Conservation (phyloP, 2,888 invertebrate species). For the Lysandra coridon region DNA sequence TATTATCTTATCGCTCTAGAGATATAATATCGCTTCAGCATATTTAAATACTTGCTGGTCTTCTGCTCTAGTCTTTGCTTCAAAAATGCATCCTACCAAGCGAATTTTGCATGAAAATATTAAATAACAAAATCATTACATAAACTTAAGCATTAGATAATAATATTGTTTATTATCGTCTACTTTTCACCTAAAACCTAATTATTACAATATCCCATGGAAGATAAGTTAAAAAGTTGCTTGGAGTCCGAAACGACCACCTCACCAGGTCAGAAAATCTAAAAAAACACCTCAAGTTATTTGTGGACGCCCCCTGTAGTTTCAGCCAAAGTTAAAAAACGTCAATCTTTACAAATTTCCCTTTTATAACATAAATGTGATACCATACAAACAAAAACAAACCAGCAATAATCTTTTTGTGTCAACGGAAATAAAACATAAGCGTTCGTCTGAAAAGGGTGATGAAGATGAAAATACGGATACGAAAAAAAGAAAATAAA, state of each 20-base stretch:
- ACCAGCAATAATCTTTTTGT: not conserved
- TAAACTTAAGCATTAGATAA: not conserved
- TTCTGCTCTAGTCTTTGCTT: too few relatives aligned
- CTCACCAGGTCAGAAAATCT: too few relatives aligned
- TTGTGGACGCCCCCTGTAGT: too few relatives aligned
- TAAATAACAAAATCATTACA: not conserved
- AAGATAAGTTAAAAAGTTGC: too few relatives aligned
- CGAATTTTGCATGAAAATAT: not conserved
- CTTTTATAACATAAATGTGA: too few relatives aligned
- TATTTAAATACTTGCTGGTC: too few relatives aligned
- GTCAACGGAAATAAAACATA: not conserved
- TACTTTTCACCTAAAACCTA: too few relatives aligned
- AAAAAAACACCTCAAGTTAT: too few relatives aligned
- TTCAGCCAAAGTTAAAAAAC: too few relatives aligned
- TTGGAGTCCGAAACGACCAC: too few relatives aligned
- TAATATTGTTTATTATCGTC: not conserved
- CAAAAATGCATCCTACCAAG: not conserved
- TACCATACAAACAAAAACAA: not conserved
- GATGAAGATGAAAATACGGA: not conserved
- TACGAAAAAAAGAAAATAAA: not conserved
- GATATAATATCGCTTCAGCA: not conserved
- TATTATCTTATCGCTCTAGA: not conserved
- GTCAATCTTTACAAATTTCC: too few relatives aligned
- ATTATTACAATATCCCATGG: too few relatives aligned
- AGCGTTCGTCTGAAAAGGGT: not conserved